These are phyloP conservation scores for Chirona hameri DNA, from an alignment of 2,888 invertebrate species.

Conservation along the genomic window DNA sequence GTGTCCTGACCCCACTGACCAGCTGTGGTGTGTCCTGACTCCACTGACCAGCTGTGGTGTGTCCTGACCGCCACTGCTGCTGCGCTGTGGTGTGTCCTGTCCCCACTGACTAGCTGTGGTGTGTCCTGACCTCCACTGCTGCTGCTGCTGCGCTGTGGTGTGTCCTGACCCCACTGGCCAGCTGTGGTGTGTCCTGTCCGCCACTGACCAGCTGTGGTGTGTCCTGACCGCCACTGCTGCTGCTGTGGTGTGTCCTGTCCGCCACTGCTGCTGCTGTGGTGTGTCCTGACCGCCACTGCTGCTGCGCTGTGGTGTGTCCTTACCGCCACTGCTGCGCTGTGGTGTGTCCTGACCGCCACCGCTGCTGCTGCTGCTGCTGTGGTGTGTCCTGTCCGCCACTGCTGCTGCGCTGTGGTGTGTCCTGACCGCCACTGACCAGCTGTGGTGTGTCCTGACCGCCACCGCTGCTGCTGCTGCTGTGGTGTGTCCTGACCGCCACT, in stretches of 20 bases:
- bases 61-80: slow-evolving; percentile 48
- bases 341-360: slow-evolving; percentile 46
- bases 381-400: no score
- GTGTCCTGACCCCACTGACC: no score
- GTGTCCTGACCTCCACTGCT: background rate
- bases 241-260: slow-evolving; percentile 34
- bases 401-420: slow-evolving; percentile 34
- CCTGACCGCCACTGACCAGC: slow-evolving; percentile 51
- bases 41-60: slow-evolving; percentile 34
- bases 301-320: no score
- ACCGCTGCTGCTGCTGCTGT: slow-evolving; percentile 36
- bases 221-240: no score
- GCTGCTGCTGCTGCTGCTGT: no score
- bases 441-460: no score
- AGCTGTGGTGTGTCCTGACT: no score
- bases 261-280: slow-evolving; percentile 51
- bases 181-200: slow-evolving; percentile 33
- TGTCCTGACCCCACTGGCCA: background rate
- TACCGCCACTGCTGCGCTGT: slow-evolving; percentile 36
- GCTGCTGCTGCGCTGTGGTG: no score
- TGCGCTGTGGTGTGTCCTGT: no score
- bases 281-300: no score
- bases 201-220: no score
- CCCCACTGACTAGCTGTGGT: slow-evolving; percentile 34
- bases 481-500: slow-evolving; percentile 46